Base-by-base conservation (phyloP, 2,797 vertebrate species). In the Pangasius macronema region DNA sequence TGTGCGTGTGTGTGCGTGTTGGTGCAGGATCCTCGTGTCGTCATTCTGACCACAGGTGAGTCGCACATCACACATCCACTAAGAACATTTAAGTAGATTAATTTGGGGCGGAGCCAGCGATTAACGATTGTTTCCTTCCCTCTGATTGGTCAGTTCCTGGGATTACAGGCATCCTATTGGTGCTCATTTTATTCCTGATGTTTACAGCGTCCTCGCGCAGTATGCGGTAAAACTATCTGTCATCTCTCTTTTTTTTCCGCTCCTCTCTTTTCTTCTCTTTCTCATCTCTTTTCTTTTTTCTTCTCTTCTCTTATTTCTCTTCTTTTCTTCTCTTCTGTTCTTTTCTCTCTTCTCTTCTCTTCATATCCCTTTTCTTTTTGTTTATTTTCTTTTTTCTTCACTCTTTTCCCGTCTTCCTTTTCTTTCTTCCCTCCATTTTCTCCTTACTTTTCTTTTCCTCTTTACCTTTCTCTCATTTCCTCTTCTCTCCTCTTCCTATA, bases 161-260 rank as follows among this genome's bases (percentile, higher is more conserved):
- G 86, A 91, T 98, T 87, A 99, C 98, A 0, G 98, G 98, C 0
- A 91, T 99, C 85, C 92, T 98, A 87, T 95, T 99, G 97, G 98
- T 98, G 55, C 91, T 99, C 83, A 96, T 99, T 77, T 95, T 99
- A 53, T 99, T 99, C 90, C 93, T 99, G n/a, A 99, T 99, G 97
- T 96, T 97, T 87, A 97, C 97, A 2, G 97, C 98, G 39, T 99
- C 98, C 14, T 98, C 97, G 0, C 96, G 97, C 89, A 97, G 97
- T 1, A 96, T 99, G 91, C 95, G 98, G 98, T 99, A 93, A 95
- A 73, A 63, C 7, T 39, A 5, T 59, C 27, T 24, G 46, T 59
- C 13, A 14, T 61, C 10, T 57, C 18, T 11, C n/a, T 8, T 51
- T 1, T 42, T 7, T 36, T 36, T 49, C 18, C 85, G 0, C 9